Evolutionary conservation across 2,797 vertebrate genomes (phyloP), one percentile per base, ranked within the genome.

Genomic region (Brachymystax lenok): DNA sequence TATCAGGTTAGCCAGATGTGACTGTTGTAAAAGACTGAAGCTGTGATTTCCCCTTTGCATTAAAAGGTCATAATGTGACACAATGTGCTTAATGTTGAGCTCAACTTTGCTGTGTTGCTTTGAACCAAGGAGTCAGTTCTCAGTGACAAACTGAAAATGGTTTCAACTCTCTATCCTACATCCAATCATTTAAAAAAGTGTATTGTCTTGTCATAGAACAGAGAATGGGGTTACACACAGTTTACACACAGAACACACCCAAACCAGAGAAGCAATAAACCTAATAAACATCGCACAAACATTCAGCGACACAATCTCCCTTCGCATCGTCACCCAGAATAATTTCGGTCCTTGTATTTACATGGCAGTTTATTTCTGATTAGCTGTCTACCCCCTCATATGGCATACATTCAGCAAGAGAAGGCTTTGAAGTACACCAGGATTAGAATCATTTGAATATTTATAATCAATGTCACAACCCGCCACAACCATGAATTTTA

Each of bases 321-420:
- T 73, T 21, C 40, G 24, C 69, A 14, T 46, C 46, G 7, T 21
- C 46, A 21, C 69, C 69, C 46, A 51, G 74, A 79, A 75, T 79
- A 84, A 82, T 78, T 79, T 83, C 83, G 74, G 84, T 88, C 89
- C 78, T 84, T 90, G 89, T 93, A 95, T 94, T 92, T 95, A 94
- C 94, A 95, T 93, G 94, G 94, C 94, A 95, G 93, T 94, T 93
- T 90, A 85, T 85, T 88, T 92, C 91, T 92, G 90, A 91, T 93
- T 93, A 87, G 91, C 91, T 91, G 85, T 91, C 88, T 75, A 86
- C 87, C 90, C 91, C 88, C 90, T 91, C 89, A 16, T 87, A 89
- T 90, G 91, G 90, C 93, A 86, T 94, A 95, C 94, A 95, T 95
- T 95, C 94, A 94, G 90, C 91, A 88, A 86, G 88, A 93, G 90